These are phyloP conservation scores for Leucoraja ocellata DNA, from an alignment of 2,797 vertebrate genomes.

Conservation along the genomic window DNA sequence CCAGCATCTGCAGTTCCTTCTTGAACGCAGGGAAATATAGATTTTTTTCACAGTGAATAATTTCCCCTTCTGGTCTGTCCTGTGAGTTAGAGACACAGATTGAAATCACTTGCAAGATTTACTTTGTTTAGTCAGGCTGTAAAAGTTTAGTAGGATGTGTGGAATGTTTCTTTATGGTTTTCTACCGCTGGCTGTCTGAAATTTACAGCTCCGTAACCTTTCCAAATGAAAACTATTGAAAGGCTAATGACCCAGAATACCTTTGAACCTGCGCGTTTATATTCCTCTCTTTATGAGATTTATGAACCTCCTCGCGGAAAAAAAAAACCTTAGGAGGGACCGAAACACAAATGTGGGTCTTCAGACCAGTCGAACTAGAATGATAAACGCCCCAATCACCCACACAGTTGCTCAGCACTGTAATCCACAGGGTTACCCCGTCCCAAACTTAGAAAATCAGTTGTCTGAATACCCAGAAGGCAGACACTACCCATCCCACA, in stretches of 20 bases:
- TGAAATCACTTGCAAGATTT: neutral
- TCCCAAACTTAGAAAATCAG: too few species aligned
- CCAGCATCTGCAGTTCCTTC: too few species aligned
- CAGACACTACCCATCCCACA: too few species aligned
- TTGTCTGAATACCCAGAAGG: too few species aligned
- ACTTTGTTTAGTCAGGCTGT: neutral
- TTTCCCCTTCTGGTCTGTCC: neutral
- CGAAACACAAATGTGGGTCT: neutral
- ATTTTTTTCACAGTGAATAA: neutral
- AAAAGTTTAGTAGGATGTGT: neutral
- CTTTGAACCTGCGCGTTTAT: neutral
- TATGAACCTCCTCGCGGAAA: neutral
- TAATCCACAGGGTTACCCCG: too few species aligned
- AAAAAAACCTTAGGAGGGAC: too few species aligned
- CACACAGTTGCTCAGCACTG: neutral
- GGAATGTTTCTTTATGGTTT: constrained; percentile 8
- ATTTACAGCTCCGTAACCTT: neutral
- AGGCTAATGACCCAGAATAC: neutral
- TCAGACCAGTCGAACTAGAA: neutral
- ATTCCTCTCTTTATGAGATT: neutral
- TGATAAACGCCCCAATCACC: neutral
- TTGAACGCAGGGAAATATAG: too few species aligned
- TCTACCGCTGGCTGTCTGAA: neutral
- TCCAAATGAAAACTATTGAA: neutral
- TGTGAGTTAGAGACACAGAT: neutral